Percentiles rank a stretch among this genome's conserved stretches.
phyloP scores from a whole-genome alignment of 2,797 vertebrate genomes.

The Aythya fuligula region DNA sequence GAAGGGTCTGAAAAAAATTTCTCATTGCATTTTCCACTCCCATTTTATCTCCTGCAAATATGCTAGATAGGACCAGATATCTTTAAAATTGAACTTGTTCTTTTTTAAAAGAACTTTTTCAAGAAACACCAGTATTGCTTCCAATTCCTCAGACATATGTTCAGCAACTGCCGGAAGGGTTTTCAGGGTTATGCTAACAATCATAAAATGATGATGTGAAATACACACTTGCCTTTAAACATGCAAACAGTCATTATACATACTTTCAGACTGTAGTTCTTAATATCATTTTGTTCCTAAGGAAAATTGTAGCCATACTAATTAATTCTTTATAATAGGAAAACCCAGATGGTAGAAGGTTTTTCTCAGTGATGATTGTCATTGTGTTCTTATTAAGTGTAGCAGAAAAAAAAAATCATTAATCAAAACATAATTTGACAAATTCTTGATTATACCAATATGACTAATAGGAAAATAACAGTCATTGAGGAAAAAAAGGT shows the following conservation, averaged over 20 bases:
- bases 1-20: neutral
- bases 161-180: neutral
- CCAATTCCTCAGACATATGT: slow-evolving; percentile 34
- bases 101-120: slow-evolving; percentile 27
- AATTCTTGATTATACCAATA: slow-evolving; percentile 53
- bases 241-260: slow-evolving; percentile 47
- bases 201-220: slow-evolving; percentile 48
- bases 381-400: slow-evolving; percentile 37
- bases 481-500: slow-evolving; percentile 60
- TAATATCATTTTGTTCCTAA: slow-evolving; percentile 20
- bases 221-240: slow-evolving; percentile 45
- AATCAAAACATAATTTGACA: slow-evolving; percentile 55
- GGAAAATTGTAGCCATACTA: slow-evolving; percentile 14
- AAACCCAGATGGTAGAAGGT: slow-evolving; percentile 53
- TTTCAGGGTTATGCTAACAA: slow-evolving; percentile 18
- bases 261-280: slow-evolving; percentile 36
- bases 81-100: slow-evolving; percentile 23
- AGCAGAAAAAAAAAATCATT: slow-evolving; percentile 15
- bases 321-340: slow-evolving; percentile 45
- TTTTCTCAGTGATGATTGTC: slow-evolving; percentile 21
- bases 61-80: neutral
- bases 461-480: slow-evolving; percentile 61
- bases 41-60: neutral
- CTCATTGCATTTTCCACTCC: neutral
- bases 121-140: slow-evolving; percentile 9